Evolutionary conservation across 2,113 vertebrate species (phyloP), one percentile per base, ranked within the genome.

Genomic region (Dicaeum eximium): DNA sequence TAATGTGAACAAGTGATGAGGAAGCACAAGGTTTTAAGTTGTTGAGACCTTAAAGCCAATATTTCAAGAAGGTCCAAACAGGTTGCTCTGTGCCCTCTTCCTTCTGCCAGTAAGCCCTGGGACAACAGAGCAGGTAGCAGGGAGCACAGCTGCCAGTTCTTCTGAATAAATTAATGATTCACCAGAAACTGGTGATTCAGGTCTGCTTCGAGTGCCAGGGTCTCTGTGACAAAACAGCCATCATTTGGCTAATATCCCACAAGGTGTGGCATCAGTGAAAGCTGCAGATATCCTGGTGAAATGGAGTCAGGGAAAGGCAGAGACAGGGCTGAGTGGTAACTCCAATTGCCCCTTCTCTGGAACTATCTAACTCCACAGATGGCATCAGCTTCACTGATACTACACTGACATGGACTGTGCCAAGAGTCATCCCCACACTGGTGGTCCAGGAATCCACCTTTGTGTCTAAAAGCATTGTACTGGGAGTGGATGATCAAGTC

Each of bases 361-460:
- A 23, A 57, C n/a, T 87, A 6, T 75, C 64, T 45, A 60, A 80
- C 89, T 74, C 89, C 48, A 95, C 96, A 99, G 99, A 97, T 85
- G 98, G 98, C 5, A 96, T 97, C 65, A 96, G 58, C 72, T 98
- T 98, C 93, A 98, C 97, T 0, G 45, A 92, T 10, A 80, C 95
- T 13, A 38, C 33, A 0, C 96, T 99, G 74, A 98, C 89, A 51
- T 99, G 99, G 98, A 97, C 81, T 33, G 87, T 99, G 51, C 98
- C 98, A 44, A 85, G 72, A 10, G 69, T 90, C 65, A 98, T 98
- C 15, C 97, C 97, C 88, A 98, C 98, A 5, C 92, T 97, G 38
- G 94, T 99, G 20, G 88, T 97, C 62, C 96, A 96, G 45, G 94
- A 97, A 28, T 42, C 69, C 5, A 87, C 92, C 13, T 96, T 97